Base-by-base conservation (phyloP, 2,113 vertebrate species). In the Rhinopithecus roxellana region DNA sequence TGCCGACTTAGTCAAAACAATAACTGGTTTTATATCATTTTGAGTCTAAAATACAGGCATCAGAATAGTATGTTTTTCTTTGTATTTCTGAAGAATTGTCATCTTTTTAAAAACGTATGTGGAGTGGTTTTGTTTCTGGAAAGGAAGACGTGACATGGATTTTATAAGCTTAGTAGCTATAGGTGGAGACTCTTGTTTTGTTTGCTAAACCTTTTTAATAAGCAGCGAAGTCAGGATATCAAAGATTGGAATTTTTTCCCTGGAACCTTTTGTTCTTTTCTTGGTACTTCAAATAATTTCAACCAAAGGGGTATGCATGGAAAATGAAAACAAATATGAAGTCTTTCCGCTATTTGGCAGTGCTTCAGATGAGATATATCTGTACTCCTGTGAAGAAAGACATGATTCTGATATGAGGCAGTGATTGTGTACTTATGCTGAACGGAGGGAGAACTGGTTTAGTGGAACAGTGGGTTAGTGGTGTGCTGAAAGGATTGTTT, bases 61-160 rank as follows among this genome's bases (percentile, higher is more conserved):
- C 84, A 82, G 77, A 94, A 94, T 94, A 95, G 69, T 95, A 64
- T 79, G n/a, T 45, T 88, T 95, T 97, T 92, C 35, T 93, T 92
- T 94, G 74, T 97, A 23, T 98, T 98, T 98, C 98, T 96, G 97
- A 96, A 96, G 97, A 97, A 94, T 96, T 93, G 48, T 95, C 95
- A 75, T 75, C 40, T 79, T 61, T 93, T 94, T 22, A 55, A 78
- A 92, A 93, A 85, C 11, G 52, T 90, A n/a, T 30, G 23, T 90
- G 82, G 88, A 94, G 3, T 93, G 38, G 69, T 97, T 97, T 97
- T 98, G 93, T 94, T 96, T 98, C 97, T 78, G 96, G 90, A 82
- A 97, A 97, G 93, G 94, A 97, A 98, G 98, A 98, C 97, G 97
- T 98, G 98, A 98, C 98, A 98, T 97, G 98, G 97, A 98, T 98